These are phyloP conservation scores for Sorex araneus DNA, from an alignment of 2,113 vertebrate species.

Conservation along the genomic window DNA sequence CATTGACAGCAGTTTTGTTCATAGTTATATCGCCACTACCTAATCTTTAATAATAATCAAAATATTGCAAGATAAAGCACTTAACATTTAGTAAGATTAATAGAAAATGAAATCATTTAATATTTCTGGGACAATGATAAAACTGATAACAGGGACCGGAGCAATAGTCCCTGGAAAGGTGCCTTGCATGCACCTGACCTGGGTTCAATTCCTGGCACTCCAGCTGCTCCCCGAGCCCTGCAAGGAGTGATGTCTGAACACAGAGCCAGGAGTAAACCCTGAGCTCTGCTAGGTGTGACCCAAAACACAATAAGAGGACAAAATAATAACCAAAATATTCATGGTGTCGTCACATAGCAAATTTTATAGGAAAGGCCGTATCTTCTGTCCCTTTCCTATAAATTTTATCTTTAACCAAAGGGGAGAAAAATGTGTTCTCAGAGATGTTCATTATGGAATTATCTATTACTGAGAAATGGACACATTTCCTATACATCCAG, in stretches of 20 bases:
- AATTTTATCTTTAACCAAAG: conserved; percentile 37
- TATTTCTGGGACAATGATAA: conserved; percentile 51
- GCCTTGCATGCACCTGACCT: too few species aligned
- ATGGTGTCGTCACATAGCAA: not conserved
- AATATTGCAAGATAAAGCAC: not conserved
- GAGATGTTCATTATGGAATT: conserved; percentile 49
- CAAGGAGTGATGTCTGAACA: too few species aligned
- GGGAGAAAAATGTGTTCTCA: not conserved
- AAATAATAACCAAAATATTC: not conserved
- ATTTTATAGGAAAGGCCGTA: not conserved
- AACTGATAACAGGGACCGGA: not conserved
- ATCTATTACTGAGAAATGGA: not conserved
- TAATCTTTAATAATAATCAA: conserved; percentile 43
- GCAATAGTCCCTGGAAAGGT: too few species aligned
- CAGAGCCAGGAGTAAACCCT: too few species aligned
- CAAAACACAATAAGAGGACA: too few species aligned
- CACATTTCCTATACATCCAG: not conserved
- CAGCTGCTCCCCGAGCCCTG: too few species aligned
- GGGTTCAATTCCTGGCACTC: too few species aligned
- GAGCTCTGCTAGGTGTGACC: too few species aligned
- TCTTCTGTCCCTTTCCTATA: not conserved
- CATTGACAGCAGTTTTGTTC: conserved; percentile 31
- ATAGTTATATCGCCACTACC: not conserved
- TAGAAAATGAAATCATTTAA: conserved; percentile 11
- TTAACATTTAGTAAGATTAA: conserved; percentile 12